Conservation (phyloP, 2,113 vertebrate genomes). For the Podarcis cretensis region DNA sequence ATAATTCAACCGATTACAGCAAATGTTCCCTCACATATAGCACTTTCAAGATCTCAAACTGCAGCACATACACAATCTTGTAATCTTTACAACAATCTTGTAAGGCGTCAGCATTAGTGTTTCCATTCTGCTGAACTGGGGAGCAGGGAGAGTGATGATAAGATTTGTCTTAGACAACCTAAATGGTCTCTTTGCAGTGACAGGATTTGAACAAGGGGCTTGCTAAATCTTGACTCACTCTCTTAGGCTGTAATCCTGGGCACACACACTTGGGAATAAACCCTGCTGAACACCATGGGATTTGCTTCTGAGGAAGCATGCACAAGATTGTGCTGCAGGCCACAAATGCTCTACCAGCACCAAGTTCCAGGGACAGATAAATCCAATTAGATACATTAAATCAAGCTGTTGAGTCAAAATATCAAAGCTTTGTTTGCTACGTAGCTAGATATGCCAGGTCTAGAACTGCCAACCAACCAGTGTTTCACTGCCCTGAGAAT, state of each 20-base stretch:
- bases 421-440: background rate
- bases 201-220: background rate
- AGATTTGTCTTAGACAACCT: background rate
- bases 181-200: background rate
- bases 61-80: background rate
- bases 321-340: background rate
- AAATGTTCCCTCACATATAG: background rate
- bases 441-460: background rate
- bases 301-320: background rate
- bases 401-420: background rate
- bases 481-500: background rate
- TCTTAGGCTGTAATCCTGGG: background rate
- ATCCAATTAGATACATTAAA: background rate
- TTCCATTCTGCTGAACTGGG: background rate
- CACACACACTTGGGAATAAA: background rate
- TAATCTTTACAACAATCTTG: background rate
- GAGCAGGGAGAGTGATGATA: background rate
- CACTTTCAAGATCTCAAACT: background rate
- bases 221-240: background rate
- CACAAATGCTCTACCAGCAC: background rate
- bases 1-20: background rate
- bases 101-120: background rate
- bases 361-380: background rate
- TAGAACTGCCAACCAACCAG: too few species aligned
- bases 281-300: background rate